Evolutionary conservation across 2,797 vertebrate genomes (phyloP).

Genomic region (Aulostomus chinensis): DNA sequence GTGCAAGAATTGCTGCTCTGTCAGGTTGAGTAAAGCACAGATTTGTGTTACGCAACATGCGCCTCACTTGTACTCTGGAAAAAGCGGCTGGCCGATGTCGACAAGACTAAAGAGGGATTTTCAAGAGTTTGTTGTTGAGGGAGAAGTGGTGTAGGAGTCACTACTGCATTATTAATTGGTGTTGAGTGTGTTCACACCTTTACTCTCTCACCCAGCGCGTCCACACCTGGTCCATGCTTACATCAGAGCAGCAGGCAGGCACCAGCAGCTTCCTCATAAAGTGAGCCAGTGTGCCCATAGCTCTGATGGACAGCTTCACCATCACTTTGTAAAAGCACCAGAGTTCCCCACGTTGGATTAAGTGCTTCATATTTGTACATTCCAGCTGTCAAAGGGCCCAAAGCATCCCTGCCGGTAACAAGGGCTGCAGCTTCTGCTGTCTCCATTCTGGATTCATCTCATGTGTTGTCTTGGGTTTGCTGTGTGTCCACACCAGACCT

Average conservation of each 20-base stretch:
- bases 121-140: too few relatives aligned
- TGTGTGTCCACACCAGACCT: too few relatives aligned
- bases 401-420: slow-evolving; percentile 18
- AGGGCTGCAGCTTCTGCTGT: not conserved
- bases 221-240: slow-evolving; percentile 12
- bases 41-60: too few relatives aligned
- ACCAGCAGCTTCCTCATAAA: slow-evolving; percentile 30
- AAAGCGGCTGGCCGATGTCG: too few relatives aligned
- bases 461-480: not conserved
- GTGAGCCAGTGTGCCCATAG: slow-evolving; percentile 22
- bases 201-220: not conserved
- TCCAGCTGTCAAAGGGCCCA: slow-evolving; percentile 20
- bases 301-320: slow-evolving; percentile 41
- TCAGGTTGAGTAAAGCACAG: too few relatives aligned
- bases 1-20: too few relatives aligned
- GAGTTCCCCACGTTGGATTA: too few relatives aligned
- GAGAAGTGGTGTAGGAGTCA: too few relatives aligned
- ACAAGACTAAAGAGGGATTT: too few relatives aligned
- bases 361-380: slow-evolving; percentile 12
- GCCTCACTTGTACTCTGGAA: too few relatives aligned
- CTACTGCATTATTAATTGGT: not conserved
- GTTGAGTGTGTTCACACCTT: not conserved
- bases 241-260: slow-evolving; percentile 4
- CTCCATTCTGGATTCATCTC: slow-evolving; percentile 14
- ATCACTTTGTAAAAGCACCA: too few relatives aligned